Base-by-base conservation (phyloP, 2,888 invertebrate species). In the Netelia melanura region DNA sequence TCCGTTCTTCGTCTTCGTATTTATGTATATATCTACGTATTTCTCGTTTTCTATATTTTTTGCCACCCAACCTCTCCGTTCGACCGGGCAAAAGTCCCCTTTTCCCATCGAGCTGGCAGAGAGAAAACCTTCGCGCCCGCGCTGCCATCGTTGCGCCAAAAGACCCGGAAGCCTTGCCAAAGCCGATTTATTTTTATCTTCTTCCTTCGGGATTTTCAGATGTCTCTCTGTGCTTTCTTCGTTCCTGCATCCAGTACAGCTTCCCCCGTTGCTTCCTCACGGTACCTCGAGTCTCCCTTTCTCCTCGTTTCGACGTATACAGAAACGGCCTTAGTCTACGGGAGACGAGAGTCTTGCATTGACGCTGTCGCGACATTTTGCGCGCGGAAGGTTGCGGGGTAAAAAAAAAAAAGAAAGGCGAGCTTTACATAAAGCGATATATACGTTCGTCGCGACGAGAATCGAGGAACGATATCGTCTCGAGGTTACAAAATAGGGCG, bases 111-210 rank as follows among this genome's bases (percentile, higher is more conserved):
- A 72, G 76, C 65, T 43, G 38, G 61, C 76, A 79, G 81, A 81
- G 78, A 78, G 79, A 81, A 84, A 80, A 64, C 67, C 72, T 83
- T 52, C 70, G 75, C 56, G 82, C 71, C 38, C 83, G 72, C 61
- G 38, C 64, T 81, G 62, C 84, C 71, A 23, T 81, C 48, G 48
- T 14, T 48, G 10, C 61, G 72, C 72, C 80, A 65, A 72, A 87
- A 85, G 79, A 61, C 85, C 86, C 86, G 89, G 90, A 92, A 91
- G 90, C 92, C 92, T 88, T 88, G 88, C 89, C 84, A 92, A 92
- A 92, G 92, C 92, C 91, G 92, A 92, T 92, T 92, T 92, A 91
- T 91, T 91, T 90, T 90, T 90, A 90, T 91, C 92, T 88, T 88
- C 87, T 89, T 89, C 87, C 87, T 86, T 87, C 87, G 81, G 89